Evolutionary conservation across 2,888 invertebrate species (phyloP), one percentile per base, ranked within the genome.

Genomic region (Matsumyia berberina): DNA sequence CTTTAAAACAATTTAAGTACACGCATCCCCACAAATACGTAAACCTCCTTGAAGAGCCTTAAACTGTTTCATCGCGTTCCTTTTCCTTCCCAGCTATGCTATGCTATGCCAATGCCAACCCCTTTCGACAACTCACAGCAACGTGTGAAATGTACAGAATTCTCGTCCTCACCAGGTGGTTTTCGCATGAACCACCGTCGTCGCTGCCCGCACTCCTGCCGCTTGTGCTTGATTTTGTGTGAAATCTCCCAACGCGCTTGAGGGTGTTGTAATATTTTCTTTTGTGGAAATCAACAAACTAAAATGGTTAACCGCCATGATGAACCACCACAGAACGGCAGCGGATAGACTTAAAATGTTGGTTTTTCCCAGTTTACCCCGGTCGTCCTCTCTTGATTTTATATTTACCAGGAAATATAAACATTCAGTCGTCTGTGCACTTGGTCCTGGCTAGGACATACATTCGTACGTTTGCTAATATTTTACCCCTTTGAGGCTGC

Each of bases 401-500:
- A 46, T 64, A 46, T 64, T 55, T 64, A 64, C 55, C 35, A 55
- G 53, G 24, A 64, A 17, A 55, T 19, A 42, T 35, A 60, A 53
- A 62, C 73, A 73, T 42, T 42, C 73, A 73, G 33, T 42, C 31
- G 24, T 11, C 17, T 57, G n/a, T 17, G 33, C 42, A 42, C n/a
- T n/a, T n/a, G n/a, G n/a, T n/a, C n/a, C n/a, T 12, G 37, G 37
- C 37, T 31, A 42, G 12, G 67, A 19, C 33, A 33, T 24, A 55
- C 17, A 12, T 4, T 42, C 19, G 49, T 67, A 49, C 53, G 49
- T 39, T 77, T 44, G 58, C 77, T 82, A 77, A 82, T 77, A 82
- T 72, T 70, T 82, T 60, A 72, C 69, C 82, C 72, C 82, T 78
- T n/a, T 82, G 67, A 60, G 72, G 66, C 60, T 72, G 77, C 44